Evolutionary conservation across 2,888 invertebrate genomes (phyloP), one percentile per base, ranked within the genome.

Genomic region (Ceriagrion tenellum): DNA sequence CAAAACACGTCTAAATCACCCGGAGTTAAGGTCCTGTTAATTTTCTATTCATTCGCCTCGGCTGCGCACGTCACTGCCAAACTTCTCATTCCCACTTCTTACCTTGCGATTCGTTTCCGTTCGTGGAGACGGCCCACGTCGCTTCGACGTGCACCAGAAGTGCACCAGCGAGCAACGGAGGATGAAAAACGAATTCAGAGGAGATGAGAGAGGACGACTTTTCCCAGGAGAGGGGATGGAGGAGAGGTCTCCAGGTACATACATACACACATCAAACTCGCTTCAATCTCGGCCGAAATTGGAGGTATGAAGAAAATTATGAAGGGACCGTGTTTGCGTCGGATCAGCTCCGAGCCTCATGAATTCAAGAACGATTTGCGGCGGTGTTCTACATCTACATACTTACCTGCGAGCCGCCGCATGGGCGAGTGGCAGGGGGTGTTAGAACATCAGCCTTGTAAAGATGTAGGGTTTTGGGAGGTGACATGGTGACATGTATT

Each of bases 231-330:
- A 8, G 0, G n/a, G 81, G 81, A 12, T 3, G 69, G 69, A 23
- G n/a, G 18, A 26, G 26, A 69, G 26, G 4, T 69, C 69, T 26
- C 69, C 69, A 69, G 69, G 81, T 81, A 81, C 59, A 20, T 23
- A 20, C 63, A 56, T n/a, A 8, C 13, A 69, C 47, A 47, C 47
- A 47, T 47, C 2, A 47, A 2, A 47, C 81, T 35, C 35, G 1
- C 35, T 81, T 81, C 81, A 81, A 81, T 81, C 81, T 81, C 81
- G 81, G 30, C 35, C 81, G 35, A 81, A 81, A 35, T 81, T 81
- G 30, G 35, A 16, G 4, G 30, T n/a, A 81, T 35, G 35, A 35
- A n/a, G 81, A 12, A 35, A 30, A 35, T 81, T 81, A 35, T 81
- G 35, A 35, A 2, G 18, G 81, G 20, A 35, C 35, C 35, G 81